Evolutionary conservation across 2,113 vertebrate species (phyloP).

Genomic region (Hystrix cristata): DNA sequence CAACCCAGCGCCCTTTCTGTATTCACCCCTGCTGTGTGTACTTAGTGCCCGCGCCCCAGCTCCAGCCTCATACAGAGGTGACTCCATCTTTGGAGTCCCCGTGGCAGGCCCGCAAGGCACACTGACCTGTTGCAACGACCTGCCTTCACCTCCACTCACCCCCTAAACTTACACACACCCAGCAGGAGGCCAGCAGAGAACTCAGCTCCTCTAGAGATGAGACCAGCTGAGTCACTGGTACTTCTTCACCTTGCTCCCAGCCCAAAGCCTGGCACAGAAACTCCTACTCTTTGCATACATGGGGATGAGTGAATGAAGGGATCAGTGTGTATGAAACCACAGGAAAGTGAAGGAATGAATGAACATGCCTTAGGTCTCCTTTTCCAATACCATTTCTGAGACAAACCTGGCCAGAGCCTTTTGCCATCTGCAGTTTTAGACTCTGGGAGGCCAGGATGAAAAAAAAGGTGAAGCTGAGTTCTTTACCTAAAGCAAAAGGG

Average conservation of each 20-base stretch:
- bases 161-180: no score
- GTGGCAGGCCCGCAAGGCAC: not conserved
- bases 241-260: not conserved
- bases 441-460: not conserved
- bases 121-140: rapidly evolving
- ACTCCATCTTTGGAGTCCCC: not conserved
- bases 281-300: no score
- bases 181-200: not conserved
- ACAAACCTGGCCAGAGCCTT: not conserved
- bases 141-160: not conserved
- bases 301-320: not conserved
- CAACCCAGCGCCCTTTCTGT: no score
- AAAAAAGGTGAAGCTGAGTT: not conserved
- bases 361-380: not conserved
- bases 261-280: not conserved
- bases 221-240: not conserved
- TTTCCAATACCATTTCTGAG: not conserved
- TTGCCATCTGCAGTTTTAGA: not conserved
- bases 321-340: not conserved
- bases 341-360: not conserved
- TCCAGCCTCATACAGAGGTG: not conserved
- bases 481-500: not conserved
- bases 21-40: not conserved
- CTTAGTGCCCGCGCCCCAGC: not conserved
- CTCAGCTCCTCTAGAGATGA: not conserved